Percentiles rank a stretch among this genome's conserved stretches.
phyloP scores from a whole-genome alignment of 2,113 vertebrate genomes.

The Xiphorhynchus elegans region DNA sequence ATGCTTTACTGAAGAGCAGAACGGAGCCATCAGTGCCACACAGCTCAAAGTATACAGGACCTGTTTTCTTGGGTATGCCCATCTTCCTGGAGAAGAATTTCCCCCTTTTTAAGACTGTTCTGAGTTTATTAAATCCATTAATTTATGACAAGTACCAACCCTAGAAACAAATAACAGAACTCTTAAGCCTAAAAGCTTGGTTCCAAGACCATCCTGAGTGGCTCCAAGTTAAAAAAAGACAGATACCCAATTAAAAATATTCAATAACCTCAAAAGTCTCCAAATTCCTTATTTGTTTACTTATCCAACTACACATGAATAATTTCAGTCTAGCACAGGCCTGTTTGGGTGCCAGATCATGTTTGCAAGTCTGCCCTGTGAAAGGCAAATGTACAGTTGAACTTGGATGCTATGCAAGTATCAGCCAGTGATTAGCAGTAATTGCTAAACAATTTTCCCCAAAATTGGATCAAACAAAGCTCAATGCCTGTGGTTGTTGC shows the following conservation, averaged over 20 bases:
- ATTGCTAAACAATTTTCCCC: neutral
- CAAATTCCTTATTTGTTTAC: slow-evolving; percentile 72
- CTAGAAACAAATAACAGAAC: neutral
- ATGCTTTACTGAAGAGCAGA: neutral
- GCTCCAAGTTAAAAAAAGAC: neutral
- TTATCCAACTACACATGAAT: slow-evolving; percentile 56
- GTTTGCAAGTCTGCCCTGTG: slow-evolving; percentile 55
- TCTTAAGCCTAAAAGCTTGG: neutral
- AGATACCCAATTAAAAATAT: neutral
- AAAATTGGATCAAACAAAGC: slow-evolving; percentile 23
- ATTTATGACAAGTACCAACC: neutral
- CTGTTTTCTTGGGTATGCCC: neutral
- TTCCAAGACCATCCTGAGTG: neutral
- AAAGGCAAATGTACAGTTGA: slow-evolving; percentile 44
- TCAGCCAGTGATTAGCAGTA: slow-evolving; percentile 8
- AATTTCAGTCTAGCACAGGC: slow-evolving; percentile 66
- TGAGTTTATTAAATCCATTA: neutral
- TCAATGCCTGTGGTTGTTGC: neutral
- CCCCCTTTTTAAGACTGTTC: neutral
- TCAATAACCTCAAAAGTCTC: slow-evolving; percentile 9
- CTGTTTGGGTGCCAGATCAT: slow-evolving; percentile 58
- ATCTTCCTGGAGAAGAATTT: neutral
- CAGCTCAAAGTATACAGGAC: neutral
- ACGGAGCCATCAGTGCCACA: neutral
- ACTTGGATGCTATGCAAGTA: slow-evolving; percentile 4